Evolutionary conservation across 2,797 vertebrate species (phyloP).

Genomic region (Poecilia wingei): DNA sequence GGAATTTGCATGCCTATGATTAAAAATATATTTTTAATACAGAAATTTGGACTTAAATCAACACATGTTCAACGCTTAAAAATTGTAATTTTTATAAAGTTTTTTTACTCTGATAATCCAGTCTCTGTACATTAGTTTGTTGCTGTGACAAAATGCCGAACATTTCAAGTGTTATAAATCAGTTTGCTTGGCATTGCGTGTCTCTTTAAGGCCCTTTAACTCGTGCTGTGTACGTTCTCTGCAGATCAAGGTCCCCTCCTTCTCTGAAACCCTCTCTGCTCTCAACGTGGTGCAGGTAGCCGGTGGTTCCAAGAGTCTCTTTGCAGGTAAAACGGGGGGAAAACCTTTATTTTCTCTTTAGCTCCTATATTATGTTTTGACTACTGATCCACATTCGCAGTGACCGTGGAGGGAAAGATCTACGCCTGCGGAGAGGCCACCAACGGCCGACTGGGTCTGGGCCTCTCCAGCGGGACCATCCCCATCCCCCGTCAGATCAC

Average conservation of each 20-base stretch:
- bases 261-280: slow-evolving; percentile 96
- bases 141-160: not conserved
- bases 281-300: slow-evolving; percentile 98
- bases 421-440: slow-evolving; percentile 98
- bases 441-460: slow-evolving; percentile 93
- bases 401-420: slow-evolving; percentile 97
- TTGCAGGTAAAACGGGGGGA: slow-evolving; percentile 86
- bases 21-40: not conserved
- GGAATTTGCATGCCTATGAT: not conserved
- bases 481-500: slow-evolving; percentile 95
- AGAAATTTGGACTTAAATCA: not conserved
- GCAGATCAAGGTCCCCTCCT: slow-evolving; percentile 98
- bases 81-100: not conserved
- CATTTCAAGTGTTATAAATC: not conserved
- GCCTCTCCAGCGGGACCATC: slow-evolving; percentile 95
- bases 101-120: not conserved
- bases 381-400: slow-evolving; percentile 61
- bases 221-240: slow-evolving; percentile 14
- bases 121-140: not conserved
- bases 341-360: not conserved
- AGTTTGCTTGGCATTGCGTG: not conserved
- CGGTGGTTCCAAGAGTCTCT: slow-evolving; percentile 98
- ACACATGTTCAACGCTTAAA: not conserved
- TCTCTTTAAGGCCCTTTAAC: not conserved
- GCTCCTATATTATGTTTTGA: not conserved